Conservation (phyloP, 2,797 vertebrate genomes). For the Alca torda region DNA sequence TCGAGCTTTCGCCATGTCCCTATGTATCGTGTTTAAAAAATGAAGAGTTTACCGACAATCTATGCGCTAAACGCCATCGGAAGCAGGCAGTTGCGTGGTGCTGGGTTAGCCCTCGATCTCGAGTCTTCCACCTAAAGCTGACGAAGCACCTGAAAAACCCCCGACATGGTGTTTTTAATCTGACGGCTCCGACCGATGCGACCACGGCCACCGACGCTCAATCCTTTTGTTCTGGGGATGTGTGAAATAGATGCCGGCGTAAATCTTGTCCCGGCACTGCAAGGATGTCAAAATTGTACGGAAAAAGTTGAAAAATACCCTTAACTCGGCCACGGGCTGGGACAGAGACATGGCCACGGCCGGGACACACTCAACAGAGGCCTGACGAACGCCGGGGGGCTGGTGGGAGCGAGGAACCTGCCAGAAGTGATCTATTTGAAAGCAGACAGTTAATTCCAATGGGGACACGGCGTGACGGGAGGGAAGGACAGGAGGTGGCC, state of each 20-base stretch:
- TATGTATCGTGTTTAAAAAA: rapidly evolving
- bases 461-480: not conserved
- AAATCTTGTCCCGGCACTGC: not conserved
- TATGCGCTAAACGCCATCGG: rapidly evolving
- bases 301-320: slow-evolving; percentile 3
- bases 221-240: not conserved
- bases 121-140: not conserved
- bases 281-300: not conserved
- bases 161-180: not conserved
- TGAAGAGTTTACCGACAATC: not conserved
- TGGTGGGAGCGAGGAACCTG: not conserved
- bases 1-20: rapidly evolving
- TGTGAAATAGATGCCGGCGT: not conserved
- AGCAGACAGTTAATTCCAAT: not conserved
- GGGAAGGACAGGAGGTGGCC: not conserved
- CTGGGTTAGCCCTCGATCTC: not conserved
- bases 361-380: rapidly evolving
- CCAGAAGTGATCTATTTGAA: not conserved
- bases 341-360: not conserved
- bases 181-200: not conserved
- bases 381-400: not conserved
- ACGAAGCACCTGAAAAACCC: not conserved
- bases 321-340: not conserved
- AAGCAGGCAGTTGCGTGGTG: not conserved
- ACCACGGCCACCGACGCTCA: not conserved